Percentiles rank a stretch among this genome's conserved stretches.
These are phyloP conservation scores for Hestina assimilis DNA, from an alignment of 1,140 invertebrate species.

Conservation along the genomic window DNA sequence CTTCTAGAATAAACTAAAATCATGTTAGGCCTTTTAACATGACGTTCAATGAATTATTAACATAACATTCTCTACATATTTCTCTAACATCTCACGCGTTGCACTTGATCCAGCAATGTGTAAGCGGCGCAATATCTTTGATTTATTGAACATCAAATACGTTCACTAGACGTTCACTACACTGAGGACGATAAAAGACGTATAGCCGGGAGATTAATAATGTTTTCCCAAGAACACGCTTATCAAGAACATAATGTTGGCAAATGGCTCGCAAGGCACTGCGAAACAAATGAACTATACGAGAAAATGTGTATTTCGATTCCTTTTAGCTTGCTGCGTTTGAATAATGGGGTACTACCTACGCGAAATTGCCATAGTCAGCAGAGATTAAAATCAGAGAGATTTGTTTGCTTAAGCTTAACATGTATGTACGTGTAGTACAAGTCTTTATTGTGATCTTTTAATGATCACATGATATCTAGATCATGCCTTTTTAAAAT, in stretches of 20 bases:
- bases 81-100: neutral
- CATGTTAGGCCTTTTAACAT: too few species aligned
- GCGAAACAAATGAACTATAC: constrained; percentile 40
- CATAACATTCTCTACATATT: neutral
- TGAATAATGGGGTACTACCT: constrained; percentile 24
- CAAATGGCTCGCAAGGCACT: constrained; percentile 47
- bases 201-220: constrained; percentile 61
- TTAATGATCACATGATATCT: too few species aligned
- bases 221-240: constrained; percentile 50
- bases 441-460: neutral
- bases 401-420: constrained; percentile 13
- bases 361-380: constrained; percentile 19
- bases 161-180: constrained; percentile 39
- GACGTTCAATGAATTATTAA: neutral
- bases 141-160: constrained; percentile 48
- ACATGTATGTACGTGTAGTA: neutral
- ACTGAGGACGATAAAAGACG: constrained; percentile 62
- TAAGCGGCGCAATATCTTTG: constrained; percentile 35
- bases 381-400: constrained; percentile 20
- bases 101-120: constrained; percentile 10
- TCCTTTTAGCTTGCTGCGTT: constrained; percentile 14
- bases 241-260: constrained; percentile 58
- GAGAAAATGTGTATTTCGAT: constrained; percentile 26
- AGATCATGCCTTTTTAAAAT: too few species aligned
- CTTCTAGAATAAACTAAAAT: too few species aligned